Conservation (phyloP, 2,797 vertebrate genomes). For the Eupleurogrammus muticus region DNA sequence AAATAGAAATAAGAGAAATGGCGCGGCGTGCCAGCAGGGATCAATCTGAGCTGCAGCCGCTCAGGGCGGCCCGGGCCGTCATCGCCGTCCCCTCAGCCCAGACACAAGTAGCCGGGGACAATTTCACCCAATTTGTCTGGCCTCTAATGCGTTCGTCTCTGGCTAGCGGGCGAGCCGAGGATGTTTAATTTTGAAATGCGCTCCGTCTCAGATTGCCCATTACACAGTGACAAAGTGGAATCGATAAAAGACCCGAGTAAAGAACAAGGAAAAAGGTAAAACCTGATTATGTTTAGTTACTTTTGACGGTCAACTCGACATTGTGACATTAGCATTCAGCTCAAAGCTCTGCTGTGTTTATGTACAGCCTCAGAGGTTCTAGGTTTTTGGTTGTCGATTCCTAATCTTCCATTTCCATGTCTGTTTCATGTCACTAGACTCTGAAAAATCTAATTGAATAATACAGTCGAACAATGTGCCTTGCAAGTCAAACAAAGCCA, state of each 20-base stretch:
- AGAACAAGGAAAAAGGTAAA: constrained; percentile 16
- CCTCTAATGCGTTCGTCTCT: constrained; percentile 65
- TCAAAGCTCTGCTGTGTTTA: too few species aligned
- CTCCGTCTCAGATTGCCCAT: constrained; percentile 43
- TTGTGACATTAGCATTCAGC: too few species aligned
- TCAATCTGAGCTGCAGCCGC: constrained; percentile 45
- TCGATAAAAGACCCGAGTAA: constrained; percentile 15
- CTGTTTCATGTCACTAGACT: too few species aligned
- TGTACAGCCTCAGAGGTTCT: too few species aligned
- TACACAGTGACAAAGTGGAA: constrained; percentile 38
- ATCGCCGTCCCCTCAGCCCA: constrained; percentile 49
- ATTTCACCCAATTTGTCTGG: constrained; percentile 67
- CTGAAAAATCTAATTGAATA: too few species aligned
- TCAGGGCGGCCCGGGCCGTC: constrained; percentile 26
- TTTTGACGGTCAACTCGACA: constrained; percentile 18
- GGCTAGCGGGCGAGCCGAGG: constrained; percentile 27
- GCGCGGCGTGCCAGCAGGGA: constrained; percentile 31
- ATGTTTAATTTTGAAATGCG: constrained; percentile 60
- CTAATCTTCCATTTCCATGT: not conserved
- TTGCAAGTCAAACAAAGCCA: too few species aligned
- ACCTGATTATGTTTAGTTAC: constrained; percentile 20
- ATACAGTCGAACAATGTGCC: too few species aligned
- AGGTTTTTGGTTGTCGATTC: too few species aligned
- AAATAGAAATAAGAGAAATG: not conserved
- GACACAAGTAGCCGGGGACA: constrained; percentile 11